Percentiles rank a stretch among this genome's conserved stretches.
phyloP scores from a whole-genome alignment of 2,113 vertebrate genomes.

The Neodon shergylaensis region DNA sequence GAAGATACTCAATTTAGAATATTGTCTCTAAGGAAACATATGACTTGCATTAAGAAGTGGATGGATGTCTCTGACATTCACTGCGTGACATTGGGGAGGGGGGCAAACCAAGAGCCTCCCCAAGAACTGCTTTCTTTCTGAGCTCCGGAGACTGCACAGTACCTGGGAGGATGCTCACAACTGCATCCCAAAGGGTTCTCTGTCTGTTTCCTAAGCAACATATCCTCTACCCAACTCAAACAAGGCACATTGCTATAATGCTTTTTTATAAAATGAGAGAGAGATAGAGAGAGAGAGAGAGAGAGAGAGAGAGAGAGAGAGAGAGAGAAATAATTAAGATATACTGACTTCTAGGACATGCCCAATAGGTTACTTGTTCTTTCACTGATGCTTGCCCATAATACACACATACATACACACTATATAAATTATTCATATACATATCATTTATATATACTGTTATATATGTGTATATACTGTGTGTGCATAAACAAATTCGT shows the following conservation, averaged over 20 bases:
- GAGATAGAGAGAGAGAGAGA: too few species aligned
- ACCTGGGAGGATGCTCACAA: neutral
- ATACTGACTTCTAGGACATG: slow-evolving; percentile 53
- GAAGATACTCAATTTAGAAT: slow-evolving; percentile 50
- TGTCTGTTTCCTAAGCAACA: slow-evolving; percentile 36
- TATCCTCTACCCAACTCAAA: slow-evolving; percentile 15
- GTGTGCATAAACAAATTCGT: neutral
- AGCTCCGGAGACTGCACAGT: neutral
- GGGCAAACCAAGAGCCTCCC: neutral
- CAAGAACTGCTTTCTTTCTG: neutral
- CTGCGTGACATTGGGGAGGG: slow-evolving; percentile 37
- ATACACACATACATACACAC: neutral
- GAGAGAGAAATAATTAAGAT: slow-evolving; percentile 60
- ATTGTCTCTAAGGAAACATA: slow-evolving; percentile 56
- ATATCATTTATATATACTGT: neutral
- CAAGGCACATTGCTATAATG: slow-evolving; percentile 64
- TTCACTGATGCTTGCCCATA: neutral
- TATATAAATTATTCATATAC: slow-evolving; percentile 9
- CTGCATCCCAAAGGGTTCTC: slow-evolving; percentile 16
- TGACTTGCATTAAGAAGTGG: slow-evolving; percentile 49
- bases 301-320: too few species aligned
- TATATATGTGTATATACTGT: neutral
- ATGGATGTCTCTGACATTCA: slow-evolving; percentile 46
- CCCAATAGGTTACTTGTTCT: neutral
- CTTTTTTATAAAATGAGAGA: neutral